These are phyloP conservation scores for Oreotrochilus melanogaster DNA, from an alignment of 2,113 vertebrate species.

Conservation along the genomic window DNA sequence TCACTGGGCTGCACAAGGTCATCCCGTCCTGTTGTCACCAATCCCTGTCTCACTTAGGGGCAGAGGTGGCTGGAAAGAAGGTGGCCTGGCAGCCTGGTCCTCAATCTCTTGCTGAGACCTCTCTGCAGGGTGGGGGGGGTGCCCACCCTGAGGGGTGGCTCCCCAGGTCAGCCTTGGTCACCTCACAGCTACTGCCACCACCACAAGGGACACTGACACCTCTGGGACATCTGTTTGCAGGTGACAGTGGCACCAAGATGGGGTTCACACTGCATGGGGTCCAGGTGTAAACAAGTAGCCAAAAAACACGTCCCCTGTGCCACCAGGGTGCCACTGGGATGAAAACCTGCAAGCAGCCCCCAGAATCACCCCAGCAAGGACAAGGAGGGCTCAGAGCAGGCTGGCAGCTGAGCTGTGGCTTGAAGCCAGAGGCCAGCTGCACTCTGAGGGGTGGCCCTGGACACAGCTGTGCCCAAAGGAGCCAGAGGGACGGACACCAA, in stretches of 20 bases:
- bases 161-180: not conserved
- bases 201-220: not conserved
- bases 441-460: not conserved
- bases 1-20: not conserved
- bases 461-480: rapidly evolving
- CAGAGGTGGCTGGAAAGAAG: not conserved
- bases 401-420: not conserved
- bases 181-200: not conserved
- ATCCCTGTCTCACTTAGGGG: rapidly evolving
- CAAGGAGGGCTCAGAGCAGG: not conserved
- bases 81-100: not conserved
- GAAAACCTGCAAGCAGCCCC: not conserved
- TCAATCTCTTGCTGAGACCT: not conserved
- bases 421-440: not conserved
- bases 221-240: rapidly evolving
- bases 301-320: rapidly evolving
- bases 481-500: not conserved
- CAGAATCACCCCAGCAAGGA: not conserved
- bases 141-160: rapidly evolving
- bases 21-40: not conserved
- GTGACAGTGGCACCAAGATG: rapidly evolving
- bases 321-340: not conserved
- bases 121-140: rapidly evolving
- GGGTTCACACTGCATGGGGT: rapidly evolving
- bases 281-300: not conserved